These are phyloP conservation scores for Trachythela sp. DNA, from an alignment of 64 coral and sea anemone genomes.

Conservation along the genomic window DNA sequence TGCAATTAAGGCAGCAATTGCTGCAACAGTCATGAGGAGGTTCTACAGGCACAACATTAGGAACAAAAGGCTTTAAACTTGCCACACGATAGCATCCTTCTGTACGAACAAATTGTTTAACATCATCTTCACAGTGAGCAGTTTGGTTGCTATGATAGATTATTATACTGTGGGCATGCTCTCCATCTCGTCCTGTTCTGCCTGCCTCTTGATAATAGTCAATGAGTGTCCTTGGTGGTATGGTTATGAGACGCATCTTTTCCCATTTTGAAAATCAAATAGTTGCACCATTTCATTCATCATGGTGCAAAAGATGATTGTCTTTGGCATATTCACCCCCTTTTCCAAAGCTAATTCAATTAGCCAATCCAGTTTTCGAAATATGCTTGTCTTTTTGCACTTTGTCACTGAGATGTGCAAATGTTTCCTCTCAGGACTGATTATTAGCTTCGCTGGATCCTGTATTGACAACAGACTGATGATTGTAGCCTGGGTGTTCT, in stretches of 20 bases:
- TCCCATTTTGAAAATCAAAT: constrained; percentile 11
- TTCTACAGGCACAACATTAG: not conserved
- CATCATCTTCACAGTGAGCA: constrained; percentile 40
- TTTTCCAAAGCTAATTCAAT: not conserved
- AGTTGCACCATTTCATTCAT: constrained; percentile 21
- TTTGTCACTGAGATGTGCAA: not conserved
- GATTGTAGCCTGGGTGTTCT: constrained; percentile 15
- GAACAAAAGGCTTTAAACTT: not conserved
- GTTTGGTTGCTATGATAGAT: constrained; percentile 16
- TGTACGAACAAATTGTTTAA: constrained; percentile 5
- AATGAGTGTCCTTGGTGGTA: constrained; percentile 15
- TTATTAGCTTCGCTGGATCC: not conserved
- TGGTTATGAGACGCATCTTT: not conserved
- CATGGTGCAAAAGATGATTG: constrained; percentile 36
- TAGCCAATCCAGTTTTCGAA: constrained; percentile 33
- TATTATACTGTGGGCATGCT: constrained; percentile 9
- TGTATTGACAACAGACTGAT: not conserved
- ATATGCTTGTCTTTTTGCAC: constrained; percentile 28
- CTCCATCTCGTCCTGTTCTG: constrained; percentile 17
- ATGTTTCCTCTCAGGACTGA: not conserved
- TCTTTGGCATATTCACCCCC: constrained; percentile 25
- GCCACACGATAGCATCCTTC: not conserved
- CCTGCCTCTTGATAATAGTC: constrained; percentile 30
- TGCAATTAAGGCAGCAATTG: not conserved
- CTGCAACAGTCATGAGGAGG: not conserved